phyloP scores from a whole-genome alignment of 2,113 vertebrate species.

The Silurus glanis region DNA sequence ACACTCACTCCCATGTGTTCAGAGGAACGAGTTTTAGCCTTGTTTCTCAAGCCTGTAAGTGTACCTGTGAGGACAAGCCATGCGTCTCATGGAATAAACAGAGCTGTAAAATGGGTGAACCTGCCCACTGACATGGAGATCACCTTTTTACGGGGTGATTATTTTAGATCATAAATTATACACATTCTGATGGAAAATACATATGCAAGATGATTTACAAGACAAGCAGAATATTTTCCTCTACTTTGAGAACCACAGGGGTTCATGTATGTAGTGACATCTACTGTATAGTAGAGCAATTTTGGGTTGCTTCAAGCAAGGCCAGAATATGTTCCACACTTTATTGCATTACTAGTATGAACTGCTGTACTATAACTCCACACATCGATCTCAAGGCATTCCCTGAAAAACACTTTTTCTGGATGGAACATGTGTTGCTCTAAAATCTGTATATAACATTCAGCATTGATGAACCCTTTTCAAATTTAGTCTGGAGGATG shows the following conservation, averaged over 20 bases:
- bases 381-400: constrained; percentile 17
- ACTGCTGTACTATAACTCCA: background rate
- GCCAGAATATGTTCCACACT: background rate
- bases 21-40: constrained; percentile 27
- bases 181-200: background rate
- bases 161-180: constrained; percentile 34
- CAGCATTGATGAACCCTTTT: too few species aligned
- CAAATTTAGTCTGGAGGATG: too few species aligned
- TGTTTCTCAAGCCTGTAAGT: constrained; percentile 3
- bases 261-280: background rate
- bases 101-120: constrained; percentile 19
- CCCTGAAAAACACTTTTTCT: too few species aligned
- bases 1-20: constrained; percentile 33
- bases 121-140: background rate
- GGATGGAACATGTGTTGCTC: too few species aligned
- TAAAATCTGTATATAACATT: too few species aligned
- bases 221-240: background rate
- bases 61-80: background rate
- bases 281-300: background rate
- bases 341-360: constrained; percentile 26
- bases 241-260: background rate
- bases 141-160: background rate
- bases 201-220: constrained; percentile 26
- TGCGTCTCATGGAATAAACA: background rate
- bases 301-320: background rate